These are phyloP conservation scores for Elaphurus davidianus DNA, from an alignment of 2,113 vertebrate genomes.

Conservation along the genomic window DNA sequence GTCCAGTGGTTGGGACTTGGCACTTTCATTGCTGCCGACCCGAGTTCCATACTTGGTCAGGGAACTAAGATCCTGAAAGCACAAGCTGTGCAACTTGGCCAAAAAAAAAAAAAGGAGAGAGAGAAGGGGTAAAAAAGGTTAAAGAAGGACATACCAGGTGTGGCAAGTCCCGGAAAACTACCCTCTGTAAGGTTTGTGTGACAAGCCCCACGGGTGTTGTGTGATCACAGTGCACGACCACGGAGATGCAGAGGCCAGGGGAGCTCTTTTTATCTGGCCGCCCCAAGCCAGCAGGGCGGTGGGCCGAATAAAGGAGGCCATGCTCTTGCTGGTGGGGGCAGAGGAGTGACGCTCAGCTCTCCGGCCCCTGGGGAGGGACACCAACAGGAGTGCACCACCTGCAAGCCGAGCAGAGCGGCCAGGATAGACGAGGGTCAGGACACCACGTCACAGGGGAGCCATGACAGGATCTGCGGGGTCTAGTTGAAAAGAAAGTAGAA, in stretches of 20 bases:
- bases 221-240: neutral
- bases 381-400: accelerated
- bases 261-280: neutral
- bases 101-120: neutral
- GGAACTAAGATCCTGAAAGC: neutral
- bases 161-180: neutral
- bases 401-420: accelerated
- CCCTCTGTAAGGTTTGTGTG: accelerated
- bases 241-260: neutral
- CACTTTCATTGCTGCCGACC: neutral
- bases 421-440: neutral
- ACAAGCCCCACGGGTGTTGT: neutral
- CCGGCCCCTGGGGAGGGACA: neutral
- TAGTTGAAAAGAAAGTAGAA: neutral
- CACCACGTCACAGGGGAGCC: accelerated
- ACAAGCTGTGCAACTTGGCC: neutral
- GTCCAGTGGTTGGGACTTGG: neutral
- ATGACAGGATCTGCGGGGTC: neutral
- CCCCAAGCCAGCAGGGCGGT: neutral
- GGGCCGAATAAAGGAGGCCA: neutral
- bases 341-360: neutral
- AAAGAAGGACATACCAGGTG: neutral
- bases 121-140: neutral
- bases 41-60: neutral
- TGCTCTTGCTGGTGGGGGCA: accelerated